These are phyloP conservation scores for Caenorhabditis panamensis DNA, from an alignment of 2,888 invertebrate genomes.

Conservation along the genomic window DNA sequence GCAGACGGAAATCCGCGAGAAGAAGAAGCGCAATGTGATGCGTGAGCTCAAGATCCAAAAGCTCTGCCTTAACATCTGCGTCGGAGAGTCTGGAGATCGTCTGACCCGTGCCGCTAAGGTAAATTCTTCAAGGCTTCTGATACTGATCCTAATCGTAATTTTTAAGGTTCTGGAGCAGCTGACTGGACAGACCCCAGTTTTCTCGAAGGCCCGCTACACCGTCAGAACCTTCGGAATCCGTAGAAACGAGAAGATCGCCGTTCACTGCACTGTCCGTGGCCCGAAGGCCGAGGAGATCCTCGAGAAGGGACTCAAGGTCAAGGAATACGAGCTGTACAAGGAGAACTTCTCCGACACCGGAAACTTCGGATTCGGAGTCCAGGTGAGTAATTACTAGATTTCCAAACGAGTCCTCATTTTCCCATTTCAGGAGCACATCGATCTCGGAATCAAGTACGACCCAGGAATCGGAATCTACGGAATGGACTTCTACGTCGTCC, in stretches of 20 bases:
- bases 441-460: slow-evolving; percentile 98
- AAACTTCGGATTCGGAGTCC: slow-evolving; percentile 98
- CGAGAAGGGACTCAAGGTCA: slow-evolving; percentile 96
- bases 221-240: slow-evolving; percentile 99
- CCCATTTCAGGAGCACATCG: slow-evolving; percentile 90
- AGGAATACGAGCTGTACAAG: slow-evolving; percentile 97
- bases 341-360: slow-evolving; percentile 94
- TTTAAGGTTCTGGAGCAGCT: slow-evolving; percentile 88
- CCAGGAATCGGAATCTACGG: slow-evolving; percentile 99
- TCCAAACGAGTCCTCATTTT: background rate
- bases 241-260: slow-evolving; percentile 99
- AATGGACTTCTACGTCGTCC: slow-evolving; percentile 98
- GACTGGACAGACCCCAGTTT: slow-evolving; percentile 98
- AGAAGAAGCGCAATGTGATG: slow-evolving; percentile 94
- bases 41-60: slow-evolving; percentile 96
- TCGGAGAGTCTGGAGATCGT: slow-evolving; percentile 96
- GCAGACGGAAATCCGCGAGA: slow-evolving; percentile 76
- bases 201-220: slow-evolving; percentile 97
- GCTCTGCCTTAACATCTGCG: slow-evolving; percentile 98
- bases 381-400: slow-evolving; percentile 42
- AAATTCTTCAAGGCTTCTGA: slow-evolving; percentile 85
- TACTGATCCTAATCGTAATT: background rate
- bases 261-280: slow-evolving; percentile 98
- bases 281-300: slow-evolving; percentile 99
- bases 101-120: slow-evolving; percentile 85